Conservation (phyloP, 2,113 vertebrate species). For the Phaethon lepturus region DNA sequence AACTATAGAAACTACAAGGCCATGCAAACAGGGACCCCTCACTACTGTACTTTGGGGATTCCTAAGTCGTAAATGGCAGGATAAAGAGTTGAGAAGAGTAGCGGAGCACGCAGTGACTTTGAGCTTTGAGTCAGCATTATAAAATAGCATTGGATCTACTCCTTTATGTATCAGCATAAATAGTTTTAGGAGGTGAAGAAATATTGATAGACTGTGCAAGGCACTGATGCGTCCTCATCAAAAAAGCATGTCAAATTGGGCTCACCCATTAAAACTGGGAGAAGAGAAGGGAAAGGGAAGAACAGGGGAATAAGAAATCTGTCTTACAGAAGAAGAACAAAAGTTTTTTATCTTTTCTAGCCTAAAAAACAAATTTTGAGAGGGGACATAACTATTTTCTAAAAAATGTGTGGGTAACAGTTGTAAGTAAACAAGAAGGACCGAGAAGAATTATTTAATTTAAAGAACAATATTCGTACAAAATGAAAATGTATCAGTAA, state of each 20-base stretch:
- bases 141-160: not conserved
- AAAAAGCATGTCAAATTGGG: not conserved
- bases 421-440: not conserved
- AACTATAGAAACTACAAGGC: not conserved
- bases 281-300: not conserved
- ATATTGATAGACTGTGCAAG: not conserved
- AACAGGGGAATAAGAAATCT: not conserved
- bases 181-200: not conserved
- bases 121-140: not conserved
- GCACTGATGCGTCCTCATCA: not conserved
- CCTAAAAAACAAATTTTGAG: not conserved
- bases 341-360: not conserved
- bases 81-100: not conserved
- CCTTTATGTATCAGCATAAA: not conserved
- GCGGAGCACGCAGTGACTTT: not conserved
- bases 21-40: not conserved
- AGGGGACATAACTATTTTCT: fast-evolving
- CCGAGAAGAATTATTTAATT: not conserved
- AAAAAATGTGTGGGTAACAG: not conserved
- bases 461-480: not conserved
- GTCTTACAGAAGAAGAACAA: not conserved
- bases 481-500: not conserved
- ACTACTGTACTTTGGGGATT: not conserved
- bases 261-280: not conserved
- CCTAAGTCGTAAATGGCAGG: not conserved